These are phyloP conservation scores for Eupithecia centaureata DNA, from an alignment of 2,888 invertebrate species.

Conservation along the genomic window DNA sequence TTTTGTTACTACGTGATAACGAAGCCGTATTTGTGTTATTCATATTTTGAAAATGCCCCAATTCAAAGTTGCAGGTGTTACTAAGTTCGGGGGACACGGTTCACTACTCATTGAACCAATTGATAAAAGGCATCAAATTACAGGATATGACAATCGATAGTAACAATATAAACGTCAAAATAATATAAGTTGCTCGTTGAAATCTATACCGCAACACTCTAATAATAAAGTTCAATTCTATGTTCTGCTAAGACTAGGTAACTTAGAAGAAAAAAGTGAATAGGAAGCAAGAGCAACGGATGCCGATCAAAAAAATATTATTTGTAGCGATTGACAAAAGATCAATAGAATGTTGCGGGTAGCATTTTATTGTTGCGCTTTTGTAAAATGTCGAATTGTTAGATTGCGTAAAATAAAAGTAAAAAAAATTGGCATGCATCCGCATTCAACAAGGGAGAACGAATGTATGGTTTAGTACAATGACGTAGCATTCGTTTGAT, in stretches of 20 bases:
- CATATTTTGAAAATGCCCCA: neutral
- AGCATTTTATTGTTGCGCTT: slow-evolving; percentile 37
- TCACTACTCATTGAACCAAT: slow-evolving; percentile 29
- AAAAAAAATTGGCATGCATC: slow-evolving; percentile 9
- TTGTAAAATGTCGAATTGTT: slow-evolving; percentile 31
- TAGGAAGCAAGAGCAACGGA: slow-evolving; percentile 57
- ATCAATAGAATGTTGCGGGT: slow-evolving; percentile 35
- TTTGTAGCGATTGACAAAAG: slow-evolving; percentile 39
- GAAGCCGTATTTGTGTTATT: neutral
- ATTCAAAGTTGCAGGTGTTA: slow-evolving; percentile 17
- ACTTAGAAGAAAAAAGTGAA: slow-evolving; percentile 54
- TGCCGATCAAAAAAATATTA: slow-evolving; percentile 52
- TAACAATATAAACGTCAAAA: slow-evolving; percentile 65
- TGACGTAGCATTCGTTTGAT: neutral
- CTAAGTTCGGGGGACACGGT: slow-evolving; percentile 11
- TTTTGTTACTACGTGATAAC: neutral
- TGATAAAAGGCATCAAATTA: slow-evolving; percentile 64
- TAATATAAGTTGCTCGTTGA: slow-evolving; percentile 31
- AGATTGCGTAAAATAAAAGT: slow-evolving; percentile 25
- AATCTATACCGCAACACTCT: slow-evolving; percentile 43
- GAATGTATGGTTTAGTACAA: neutral
- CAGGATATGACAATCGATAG: slow-evolving; percentile 73
- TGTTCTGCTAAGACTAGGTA: slow-evolving; percentile 12
- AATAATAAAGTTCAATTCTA: slow-evolving; percentile 16
- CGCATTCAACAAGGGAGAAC: neutral